Evolutionary conservation across 2,797 vertebrate genomes (phyloP).

Genomic region (Sebastes miniatus): DNA sequence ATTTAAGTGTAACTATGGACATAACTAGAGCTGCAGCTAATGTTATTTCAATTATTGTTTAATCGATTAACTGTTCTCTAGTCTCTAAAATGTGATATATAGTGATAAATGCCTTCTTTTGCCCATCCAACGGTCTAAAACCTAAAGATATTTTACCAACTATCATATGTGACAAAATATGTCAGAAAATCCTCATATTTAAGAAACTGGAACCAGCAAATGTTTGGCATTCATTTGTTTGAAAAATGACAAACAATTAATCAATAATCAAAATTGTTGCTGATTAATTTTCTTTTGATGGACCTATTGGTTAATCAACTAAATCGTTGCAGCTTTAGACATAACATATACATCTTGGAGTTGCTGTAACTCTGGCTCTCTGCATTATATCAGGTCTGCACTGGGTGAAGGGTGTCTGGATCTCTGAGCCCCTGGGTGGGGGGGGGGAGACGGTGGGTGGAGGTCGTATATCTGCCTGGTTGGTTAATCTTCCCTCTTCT

Average conservation of each 20-base stretch:
- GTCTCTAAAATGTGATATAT: too few relatives aligned
- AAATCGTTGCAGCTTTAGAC: background rate
- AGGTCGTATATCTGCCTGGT: background rate
- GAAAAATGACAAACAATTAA: background rate
- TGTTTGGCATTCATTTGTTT: background rate
- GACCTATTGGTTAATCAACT: too few relatives aligned
- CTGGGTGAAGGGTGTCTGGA: background rate
- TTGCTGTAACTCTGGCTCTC: background rate
- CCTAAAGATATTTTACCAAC: background rate
- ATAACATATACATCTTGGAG: background rate
- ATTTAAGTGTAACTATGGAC: background rate
- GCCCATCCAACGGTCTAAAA: background rate
- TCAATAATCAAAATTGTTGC: too few relatives aligned
- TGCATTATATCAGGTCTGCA: background rate
- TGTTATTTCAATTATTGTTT: too few relatives aligned
- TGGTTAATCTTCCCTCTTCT: constrained; percentile 38
- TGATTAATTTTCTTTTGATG: too few relatives aligned
- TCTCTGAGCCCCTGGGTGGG: background rate
- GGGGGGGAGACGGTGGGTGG: background rate
- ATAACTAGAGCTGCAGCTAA: background rate
- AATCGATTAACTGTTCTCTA: too few relatives aligned
- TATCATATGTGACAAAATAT: background rate
- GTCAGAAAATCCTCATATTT: background rate
- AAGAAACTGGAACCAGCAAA: background rate
- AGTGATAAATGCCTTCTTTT: background rate